Conservation (phyloP, 2,888 invertebrate species). For the Encarsia formosa region DNA sequence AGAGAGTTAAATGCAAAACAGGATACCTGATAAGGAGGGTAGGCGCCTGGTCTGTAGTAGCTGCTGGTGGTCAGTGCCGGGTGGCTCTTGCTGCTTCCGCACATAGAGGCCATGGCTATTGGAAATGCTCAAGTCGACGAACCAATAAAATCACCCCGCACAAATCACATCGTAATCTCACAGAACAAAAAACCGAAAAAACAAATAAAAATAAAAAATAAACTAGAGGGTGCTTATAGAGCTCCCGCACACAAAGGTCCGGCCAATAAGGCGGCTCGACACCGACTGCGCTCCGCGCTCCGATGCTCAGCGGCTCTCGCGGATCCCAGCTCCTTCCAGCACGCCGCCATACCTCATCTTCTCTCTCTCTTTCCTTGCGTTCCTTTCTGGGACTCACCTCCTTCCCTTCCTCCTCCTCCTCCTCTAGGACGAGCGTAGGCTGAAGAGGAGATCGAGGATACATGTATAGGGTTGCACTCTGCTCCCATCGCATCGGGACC, state of each 20-base stretch:
- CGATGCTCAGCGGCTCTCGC: slow-evolving; percentile 43
- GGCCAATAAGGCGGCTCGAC: slow-evolving; percentile 45
- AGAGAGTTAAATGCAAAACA: not conserved
- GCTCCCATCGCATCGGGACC: not conserved
- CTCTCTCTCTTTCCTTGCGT: slow-evolving; percentile 34
- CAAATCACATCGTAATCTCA: too few relatives aligned
- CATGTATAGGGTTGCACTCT: not conserved
- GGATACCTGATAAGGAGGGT: slow-evolving; percentile 50
- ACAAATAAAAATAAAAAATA: too few relatives aligned
- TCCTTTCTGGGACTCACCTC: slow-evolving; percentile 31
- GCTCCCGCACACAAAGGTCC: slow-evolving; percentile 34
- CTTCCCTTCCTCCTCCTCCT: slow-evolving; percentile 24
- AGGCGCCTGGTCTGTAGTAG: slow-evolving; percentile 56
- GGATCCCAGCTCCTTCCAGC: too few relatives aligned
- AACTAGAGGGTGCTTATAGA: too few relatives aligned
- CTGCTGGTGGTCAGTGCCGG: slow-evolving; percentile 59
- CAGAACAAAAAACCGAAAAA: too few relatives aligned
- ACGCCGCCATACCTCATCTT: slow-evolving; percentile 45
- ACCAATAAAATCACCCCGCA: too few relatives aligned
- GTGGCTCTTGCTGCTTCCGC: slow-evolving; percentile 63
- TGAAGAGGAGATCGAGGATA: not conserved
- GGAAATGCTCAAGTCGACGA: not conserved
- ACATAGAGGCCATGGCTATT: slow-evolving; percentile 59
- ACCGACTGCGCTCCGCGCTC: too few relatives aligned
- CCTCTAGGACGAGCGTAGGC: not conserved